These are phyloP conservation scores for Halictus quadricinctus DNA, from an alignment of 2,888 invertebrate species.

Conservation along the genomic window DNA sequence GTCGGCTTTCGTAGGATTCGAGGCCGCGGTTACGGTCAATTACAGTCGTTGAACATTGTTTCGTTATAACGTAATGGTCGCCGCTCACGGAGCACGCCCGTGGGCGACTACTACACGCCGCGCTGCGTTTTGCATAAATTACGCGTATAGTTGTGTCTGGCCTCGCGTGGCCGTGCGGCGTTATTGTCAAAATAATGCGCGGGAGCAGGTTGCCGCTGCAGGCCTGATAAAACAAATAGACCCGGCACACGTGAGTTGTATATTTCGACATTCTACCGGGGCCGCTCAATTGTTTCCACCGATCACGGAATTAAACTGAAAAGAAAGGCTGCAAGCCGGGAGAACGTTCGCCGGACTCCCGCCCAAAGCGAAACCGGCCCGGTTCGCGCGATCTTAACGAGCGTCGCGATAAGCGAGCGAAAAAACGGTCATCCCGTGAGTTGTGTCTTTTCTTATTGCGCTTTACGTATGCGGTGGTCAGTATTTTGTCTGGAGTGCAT, in stretches of 20 bases:
- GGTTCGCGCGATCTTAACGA: slow-evolving; percentile 19
- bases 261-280: slow-evolving; percentile 39
- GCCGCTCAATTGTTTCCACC: slow-evolving; percentile 42
- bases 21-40: slow-evolving; percentile 47
- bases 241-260: slow-evolving; percentile 60
- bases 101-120: slow-evolving; percentile 42
- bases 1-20: slow-evolving; percentile 27
- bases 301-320: slow-evolving; percentile 38
- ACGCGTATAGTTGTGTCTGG: slow-evolving; percentile 56
- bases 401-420: slow-evolving; percentile 23
- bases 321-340: not conserved
- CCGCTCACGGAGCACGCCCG: slow-evolving; percentile 55
- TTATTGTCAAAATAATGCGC: slow-evolving; percentile 68
- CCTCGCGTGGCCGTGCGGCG: slow-evolving; percentile 63
- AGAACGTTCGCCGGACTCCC: not conserved
- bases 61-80: slow-evolving; percentile 62
- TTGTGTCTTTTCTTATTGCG: not conserved
- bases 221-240: slow-evolving; percentile 68
- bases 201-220: slow-evolving; percentile 54
- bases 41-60: slow-evolving; percentile 59
- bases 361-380: slow-evolving; percentile 11
- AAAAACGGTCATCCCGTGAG: slow-evolving; percentile 6
- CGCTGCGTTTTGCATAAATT: slow-evolving; percentile 67
- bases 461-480: not conserved
- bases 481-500: not conserved